phyloP scores from a whole-genome alignment of 2,888 invertebrate species.

The Aromia moschata region DNA sequence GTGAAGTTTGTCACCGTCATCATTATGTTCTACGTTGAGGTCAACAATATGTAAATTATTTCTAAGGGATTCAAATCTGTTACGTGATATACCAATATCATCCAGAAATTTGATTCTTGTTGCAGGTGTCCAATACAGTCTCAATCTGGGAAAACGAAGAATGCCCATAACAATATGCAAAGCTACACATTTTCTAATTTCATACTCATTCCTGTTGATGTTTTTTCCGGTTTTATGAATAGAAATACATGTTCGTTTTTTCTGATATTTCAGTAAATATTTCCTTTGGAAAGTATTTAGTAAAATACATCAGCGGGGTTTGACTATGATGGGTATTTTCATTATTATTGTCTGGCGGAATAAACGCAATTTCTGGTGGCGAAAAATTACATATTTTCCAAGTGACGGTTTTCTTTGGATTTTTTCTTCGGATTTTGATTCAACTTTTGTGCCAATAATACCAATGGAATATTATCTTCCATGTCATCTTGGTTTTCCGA shows the following conservation, averaged over 20 bases:
- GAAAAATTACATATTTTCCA: slow-evolving; percentile 14
- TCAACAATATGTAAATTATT: slow-evolving; percentile 33
- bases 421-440: slow-evolving; percentile 13
- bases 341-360: not conserved
- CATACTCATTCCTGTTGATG: not conserved
- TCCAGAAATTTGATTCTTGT: slow-evolving; percentile 35
- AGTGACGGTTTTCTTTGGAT: slow-evolving; percentile 15
- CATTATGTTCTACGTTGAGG: slow-evolving; percentile 13
- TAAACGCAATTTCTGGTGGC: not conserved
- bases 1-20: slow-evolving; percentile 32
- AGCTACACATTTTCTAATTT: not conserved
- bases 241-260: not conserved
- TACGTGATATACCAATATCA: slow-evolving; percentile 27
- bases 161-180: not conserved
- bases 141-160: slow-evolving; percentile 30
- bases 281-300: slow-evolving; percentile 1
- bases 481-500: not conserved
- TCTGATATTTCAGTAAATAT: not conserved
- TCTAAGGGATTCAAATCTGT: slow-evolving; percentile 30
- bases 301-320: not conserved
- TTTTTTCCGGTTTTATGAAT: not conserved
- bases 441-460: slow-evolving; percentile 2
- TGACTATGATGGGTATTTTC: not conserved
- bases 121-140: slow-evolving; percentile 29
- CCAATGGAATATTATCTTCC: slow-evolving; percentile 24